phyloP scores from a whole-genome alignment of 92 coral and sea anemone species.

The Ricordea florida region DNA sequence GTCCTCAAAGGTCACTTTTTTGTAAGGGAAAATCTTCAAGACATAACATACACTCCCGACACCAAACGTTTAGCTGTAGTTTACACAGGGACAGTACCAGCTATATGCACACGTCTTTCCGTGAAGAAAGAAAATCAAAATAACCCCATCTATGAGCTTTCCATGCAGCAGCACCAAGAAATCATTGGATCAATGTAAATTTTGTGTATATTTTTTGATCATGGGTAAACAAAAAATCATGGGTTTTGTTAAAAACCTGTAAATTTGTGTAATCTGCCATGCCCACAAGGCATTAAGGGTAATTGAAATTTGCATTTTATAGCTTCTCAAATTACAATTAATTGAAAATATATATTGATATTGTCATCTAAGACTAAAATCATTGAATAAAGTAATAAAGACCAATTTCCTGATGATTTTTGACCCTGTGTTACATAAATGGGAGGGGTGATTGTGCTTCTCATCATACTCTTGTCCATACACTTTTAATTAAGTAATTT shows the following conservation, averaged over 20 bases:
- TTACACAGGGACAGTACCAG: conserved; percentile 61
- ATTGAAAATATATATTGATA: background rate
- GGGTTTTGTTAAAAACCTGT: background rate
- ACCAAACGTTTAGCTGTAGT: conserved; percentile 24
- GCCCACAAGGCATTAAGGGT: conserved; percentile 54
- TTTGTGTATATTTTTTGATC: background rate
- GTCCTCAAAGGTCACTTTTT: conserved; percentile 60
- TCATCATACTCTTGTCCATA: too few relatives aligned
- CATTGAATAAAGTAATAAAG: background rate
- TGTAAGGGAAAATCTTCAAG: conserved; percentile 55
- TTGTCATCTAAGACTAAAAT: conserved; percentile 3
- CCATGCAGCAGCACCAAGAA: background rate
- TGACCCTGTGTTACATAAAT: conserved; percentile 19
- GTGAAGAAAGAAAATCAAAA: conserved; percentile 16
- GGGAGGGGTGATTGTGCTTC: conserved; percentile 39
- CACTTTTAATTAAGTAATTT: too few relatives aligned
- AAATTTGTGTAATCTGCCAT: background rate
- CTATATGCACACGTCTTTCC: conserved; percentile 29
- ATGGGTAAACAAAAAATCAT: background rate
- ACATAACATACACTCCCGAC: conserved; percentile 65
- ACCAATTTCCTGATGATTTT: conserved; percentile 4
- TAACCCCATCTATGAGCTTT: conserved; percentile 11
- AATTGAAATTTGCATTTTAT: background rate
- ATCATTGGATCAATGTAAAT: conserved; percentile 4
- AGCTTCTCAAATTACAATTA: background rate